Percentiles rank a stretch among this genome's conserved stretches.
These are phyloP conservation scores for Iguana delicatissima DNA, from an alignment of 2,797 vertebrate species.

Conservation along the genomic window DNA sequence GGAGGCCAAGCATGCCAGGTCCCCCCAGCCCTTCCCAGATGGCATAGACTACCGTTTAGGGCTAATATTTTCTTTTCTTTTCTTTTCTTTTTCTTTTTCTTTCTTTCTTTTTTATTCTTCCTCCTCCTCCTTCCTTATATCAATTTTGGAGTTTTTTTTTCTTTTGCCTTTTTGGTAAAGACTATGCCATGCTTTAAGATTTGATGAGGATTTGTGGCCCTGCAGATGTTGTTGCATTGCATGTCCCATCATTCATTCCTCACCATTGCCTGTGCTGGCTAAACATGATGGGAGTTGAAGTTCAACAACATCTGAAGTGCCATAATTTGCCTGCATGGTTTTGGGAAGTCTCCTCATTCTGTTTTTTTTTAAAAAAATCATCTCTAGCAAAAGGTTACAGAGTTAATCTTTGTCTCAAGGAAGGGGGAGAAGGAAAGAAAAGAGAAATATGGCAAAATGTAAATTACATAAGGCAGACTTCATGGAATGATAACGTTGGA, in stretches of 20 bases:
- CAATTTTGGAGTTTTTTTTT: not conserved
- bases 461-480: no score
- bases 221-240: not conserved
- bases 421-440: not conserved
- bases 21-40: not conserved
- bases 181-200: not conserved
- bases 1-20: not conserved
- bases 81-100: not conserved
- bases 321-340: not conserved
- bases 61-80: not conserved
- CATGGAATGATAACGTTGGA: not conserved
- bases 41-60: not conserved
- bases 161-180: not conserved
- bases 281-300: not conserved
- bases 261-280: not conserved
- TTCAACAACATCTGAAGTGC: no score
- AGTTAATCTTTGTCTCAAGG: not conserved
- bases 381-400: not conserved
- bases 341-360: not conserved
- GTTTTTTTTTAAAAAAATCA: no score
- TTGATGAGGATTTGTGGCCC: not conserved
- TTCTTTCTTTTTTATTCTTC: no score
- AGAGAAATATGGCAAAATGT: not conserved
- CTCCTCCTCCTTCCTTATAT: not conserved
- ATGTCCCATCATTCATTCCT: not conserved